These are phyloP conservation scores for Tupaia chinensis DNA, from an alignment of 2,113 vertebrate genomes.

Conservation along the genomic window DNA sequence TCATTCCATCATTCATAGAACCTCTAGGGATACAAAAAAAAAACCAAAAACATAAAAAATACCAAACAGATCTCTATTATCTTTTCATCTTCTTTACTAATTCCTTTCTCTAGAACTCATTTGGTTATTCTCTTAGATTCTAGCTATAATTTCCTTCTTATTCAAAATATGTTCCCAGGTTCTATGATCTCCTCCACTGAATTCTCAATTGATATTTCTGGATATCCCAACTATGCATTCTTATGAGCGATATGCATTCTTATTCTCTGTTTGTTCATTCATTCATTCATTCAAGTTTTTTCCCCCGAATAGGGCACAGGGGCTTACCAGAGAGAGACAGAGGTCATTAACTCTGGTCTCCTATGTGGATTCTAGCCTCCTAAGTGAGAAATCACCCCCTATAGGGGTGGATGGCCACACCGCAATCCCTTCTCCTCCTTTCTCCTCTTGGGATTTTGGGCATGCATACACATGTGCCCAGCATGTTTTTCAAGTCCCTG, in stretches of 20 bases:
- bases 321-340: no score
- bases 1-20: neutral
- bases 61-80: neutral
- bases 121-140: neutral
- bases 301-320: no score
- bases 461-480: no score
- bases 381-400: no score
- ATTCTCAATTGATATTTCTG: neutral
- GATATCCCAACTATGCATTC: neutral
- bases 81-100: neutral
- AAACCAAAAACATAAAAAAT: neutral
- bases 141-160: neutral
- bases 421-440: no score
- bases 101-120: neutral
- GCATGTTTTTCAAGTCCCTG: no score
- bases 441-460: no score
- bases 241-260: neutral
- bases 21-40: neutral
- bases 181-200: neutral
- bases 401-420: no score
- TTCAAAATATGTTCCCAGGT: neutral
- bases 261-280: neutral
- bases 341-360: no score
- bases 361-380: no score
- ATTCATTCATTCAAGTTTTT: neutral